phyloP scores from a whole-genome alignment of 2,888 invertebrate genomes.

The Cordilura impudica region DNA sequence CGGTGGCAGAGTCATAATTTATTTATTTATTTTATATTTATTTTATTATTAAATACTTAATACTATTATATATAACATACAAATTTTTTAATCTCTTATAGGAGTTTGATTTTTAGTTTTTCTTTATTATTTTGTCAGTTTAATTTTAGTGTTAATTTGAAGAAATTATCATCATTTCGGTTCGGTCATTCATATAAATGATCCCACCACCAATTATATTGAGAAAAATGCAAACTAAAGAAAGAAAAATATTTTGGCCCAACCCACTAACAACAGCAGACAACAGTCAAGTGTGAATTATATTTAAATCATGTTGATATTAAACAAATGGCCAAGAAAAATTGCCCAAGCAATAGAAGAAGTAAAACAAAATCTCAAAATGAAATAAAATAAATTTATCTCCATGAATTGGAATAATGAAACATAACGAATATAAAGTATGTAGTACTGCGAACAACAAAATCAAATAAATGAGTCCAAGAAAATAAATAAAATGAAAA shows the following conservation, averaged over 20 bases:
- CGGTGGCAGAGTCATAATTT: no score
- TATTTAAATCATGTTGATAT: slow-evolving; percentile 67
- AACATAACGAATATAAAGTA: slow-evolving; percentile 64
- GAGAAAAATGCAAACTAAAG: slow-evolving; percentile 15
- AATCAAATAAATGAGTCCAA: slow-evolving; percentile 41
- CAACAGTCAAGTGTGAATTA: slow-evolving; percentile 72
- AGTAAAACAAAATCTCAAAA: slow-evolving; percentile 18
- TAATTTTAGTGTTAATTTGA: slow-evolving; percentile 71
- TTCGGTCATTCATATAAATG: slow-evolving; percentile 47
- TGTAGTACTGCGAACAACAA: slow-evolving; percentile 63
- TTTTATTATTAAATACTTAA: no score
- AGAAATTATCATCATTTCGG: slow-evolving; percentile 68
- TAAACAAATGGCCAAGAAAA: slow-evolving; percentile 65
- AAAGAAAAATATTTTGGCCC: slow-evolving; percentile 40
- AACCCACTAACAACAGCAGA: slow-evolving; percentile 65
- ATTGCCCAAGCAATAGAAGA: slow-evolving; percentile 9
- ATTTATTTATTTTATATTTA: no score
- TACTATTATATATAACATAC: no score
- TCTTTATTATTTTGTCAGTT: no score
- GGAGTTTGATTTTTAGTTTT: no score
- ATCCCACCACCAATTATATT: slow-evolving; percentile 30
- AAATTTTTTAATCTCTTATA: no score
- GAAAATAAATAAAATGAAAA: slow-evolving; percentile 42
- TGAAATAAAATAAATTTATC: slow-evolving; percentile 44
- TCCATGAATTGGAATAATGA: slow-evolving; percentile 56